Base-by-base conservation (phyloP, 2,797 vertebrate genomes). In the Acropternis orthonyx region DNA sequence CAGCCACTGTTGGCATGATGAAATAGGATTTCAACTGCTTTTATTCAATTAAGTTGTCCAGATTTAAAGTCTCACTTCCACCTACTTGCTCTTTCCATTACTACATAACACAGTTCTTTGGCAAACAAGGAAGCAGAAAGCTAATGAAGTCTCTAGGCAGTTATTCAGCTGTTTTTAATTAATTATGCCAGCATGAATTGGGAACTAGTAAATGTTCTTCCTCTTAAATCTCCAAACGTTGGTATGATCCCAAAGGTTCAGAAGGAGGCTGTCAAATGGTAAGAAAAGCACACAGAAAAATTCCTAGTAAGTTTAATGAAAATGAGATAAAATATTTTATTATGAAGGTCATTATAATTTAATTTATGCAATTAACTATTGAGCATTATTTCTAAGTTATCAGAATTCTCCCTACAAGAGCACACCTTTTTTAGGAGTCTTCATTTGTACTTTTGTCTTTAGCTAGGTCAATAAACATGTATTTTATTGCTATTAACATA, bases 141-240 rank as follows among this genome's bases (percentile, higher is more conserved):
- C 48, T 91, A 92, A 89, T 89, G 61, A 93, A 77, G 51, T 74
- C 87, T 93, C 89, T 56, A 88, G 91, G 82, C 44, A 80, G 83
- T 87, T 89, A 87, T 95, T 91, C 91, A 88, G 30, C 52, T 67
- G 65, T 26, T 85, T 95, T 94, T 92, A 96, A 95, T 95, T 92
- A 95, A 95, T 93, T 95, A 96, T 80, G 26, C 28, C 36, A 52
- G 5, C 41, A 52, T 36, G 67, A 82, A 88, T 54, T 83, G 79
- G 51, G 85, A 91, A 93, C 86, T 81, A 86, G 62, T 61, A 78
- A 84, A 90, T 37, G n/a, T 68, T 91, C 79, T 78, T 84, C 46
- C 54, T 85, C 62, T 80, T 85, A 91, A 91, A 80, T 16, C 34
- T 74, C 62, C 49, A 84, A 77, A 92, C 95, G 7, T 72, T 66